These are phyloP conservation scores for Gulo gulo DNA, from an alignment of 2,113 vertebrate species.

Conservation along the genomic window DNA sequence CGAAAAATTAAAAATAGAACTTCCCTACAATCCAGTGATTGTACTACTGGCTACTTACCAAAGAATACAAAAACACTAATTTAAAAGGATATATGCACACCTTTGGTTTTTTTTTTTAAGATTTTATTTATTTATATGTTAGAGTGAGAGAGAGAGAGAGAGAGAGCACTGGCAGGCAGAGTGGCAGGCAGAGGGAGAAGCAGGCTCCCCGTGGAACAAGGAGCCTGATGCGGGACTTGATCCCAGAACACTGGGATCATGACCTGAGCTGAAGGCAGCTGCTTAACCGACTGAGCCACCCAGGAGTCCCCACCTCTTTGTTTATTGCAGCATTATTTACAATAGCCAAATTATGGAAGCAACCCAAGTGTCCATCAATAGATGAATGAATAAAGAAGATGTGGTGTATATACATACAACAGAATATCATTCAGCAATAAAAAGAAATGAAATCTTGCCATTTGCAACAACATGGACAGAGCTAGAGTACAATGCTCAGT, in stretches of 20 bases:
- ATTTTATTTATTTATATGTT: too few relatives aligned
- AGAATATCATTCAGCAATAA: background rate
- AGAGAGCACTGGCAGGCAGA: too few relatives aligned
- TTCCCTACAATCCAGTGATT: background rate
- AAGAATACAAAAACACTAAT: background rate
- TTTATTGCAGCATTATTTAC: background rate
- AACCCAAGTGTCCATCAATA: background rate
- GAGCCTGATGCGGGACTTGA: too few relatives aligned
- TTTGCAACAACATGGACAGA: background rate
- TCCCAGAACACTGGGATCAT: too few relatives aligned
- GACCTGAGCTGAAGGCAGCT: too few relatives aligned
- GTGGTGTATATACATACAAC: background rate
- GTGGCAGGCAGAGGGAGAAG: too few relatives aligned
- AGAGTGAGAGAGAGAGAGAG: too few relatives aligned
- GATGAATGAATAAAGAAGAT: background rate
- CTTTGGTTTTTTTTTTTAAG: background rate
- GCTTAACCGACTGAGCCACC: too few relatives aligned
- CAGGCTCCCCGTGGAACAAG: too few relatives aligned
- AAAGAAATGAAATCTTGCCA: background rate
- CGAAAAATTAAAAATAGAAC: background rate
- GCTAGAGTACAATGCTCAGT: background rate
- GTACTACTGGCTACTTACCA: background rate
- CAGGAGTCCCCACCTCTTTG: background rate
- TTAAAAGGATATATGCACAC: background rate
- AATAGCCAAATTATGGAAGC: background rate